These are phyloP conservation scores for Papio anubis DNA, from an alignment of 2,113 vertebrate species.

Conservation along the genomic window DNA sequence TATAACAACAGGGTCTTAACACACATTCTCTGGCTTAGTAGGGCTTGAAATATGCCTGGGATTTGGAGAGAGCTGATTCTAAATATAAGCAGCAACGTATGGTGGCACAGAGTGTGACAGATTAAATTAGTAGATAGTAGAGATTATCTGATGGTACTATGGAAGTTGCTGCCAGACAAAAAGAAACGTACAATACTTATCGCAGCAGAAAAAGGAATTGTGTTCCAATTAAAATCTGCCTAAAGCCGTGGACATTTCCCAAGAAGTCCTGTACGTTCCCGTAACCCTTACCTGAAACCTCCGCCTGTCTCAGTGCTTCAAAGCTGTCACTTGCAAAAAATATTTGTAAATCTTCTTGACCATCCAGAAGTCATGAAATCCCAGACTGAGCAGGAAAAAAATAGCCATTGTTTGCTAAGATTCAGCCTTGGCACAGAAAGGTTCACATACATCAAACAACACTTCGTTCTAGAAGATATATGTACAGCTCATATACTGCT, in stretches of 20 bases:
- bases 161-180: slow-evolving; percentile 24
- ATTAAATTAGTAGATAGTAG: neutral
- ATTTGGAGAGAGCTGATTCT: neutral
- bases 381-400: slow-evolving; percentile 12
- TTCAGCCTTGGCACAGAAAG: neutral
- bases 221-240: neutral
- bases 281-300: neutral
- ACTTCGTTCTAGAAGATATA: neutral
- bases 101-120: neutral
- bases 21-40: neutral
- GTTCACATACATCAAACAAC: neutral
- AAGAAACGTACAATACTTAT: neutral
- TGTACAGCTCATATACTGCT: neutral
- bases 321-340: slow-evolving; percentile 51
- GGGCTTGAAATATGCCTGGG: slow-evolving; percentile 28
- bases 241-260: fast-evolving
- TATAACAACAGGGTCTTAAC: slow-evolving; percentile 52
- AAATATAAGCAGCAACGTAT: neutral
- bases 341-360: slow-evolving; percentile 19
- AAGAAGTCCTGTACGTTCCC: neutral
- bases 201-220: neutral
- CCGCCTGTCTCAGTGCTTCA: neutral
- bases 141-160: neutral
- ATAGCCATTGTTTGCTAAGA: neutral
- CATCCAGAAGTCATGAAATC: slow-evolving; percentile 27